phyloP scores from a whole-genome alignment of 1,140 invertebrate genomes.

The Apolygus lucorum region DNA sequence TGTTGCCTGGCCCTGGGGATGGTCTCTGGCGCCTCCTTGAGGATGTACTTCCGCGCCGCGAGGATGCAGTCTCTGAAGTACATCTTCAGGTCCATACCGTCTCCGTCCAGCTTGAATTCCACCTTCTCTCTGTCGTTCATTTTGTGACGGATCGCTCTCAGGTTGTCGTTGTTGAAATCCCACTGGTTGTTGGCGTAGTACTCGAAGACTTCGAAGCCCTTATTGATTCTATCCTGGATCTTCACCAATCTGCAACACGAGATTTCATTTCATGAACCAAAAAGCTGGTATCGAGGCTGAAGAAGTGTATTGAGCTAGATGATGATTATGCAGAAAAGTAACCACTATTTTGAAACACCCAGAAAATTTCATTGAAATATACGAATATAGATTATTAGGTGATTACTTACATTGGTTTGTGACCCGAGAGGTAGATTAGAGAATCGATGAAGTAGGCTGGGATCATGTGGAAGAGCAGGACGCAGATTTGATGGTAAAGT shows the following conservation, averaged over 20 bases:
- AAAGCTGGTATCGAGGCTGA: no score
- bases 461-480: conserved; percentile 72
- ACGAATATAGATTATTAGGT: no score
- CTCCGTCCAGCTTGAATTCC: conserved; percentile 59
- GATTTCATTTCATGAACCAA: no score
- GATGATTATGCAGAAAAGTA: no score
- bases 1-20: conserved; percentile 68
- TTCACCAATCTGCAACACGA: conserved; percentile 51
- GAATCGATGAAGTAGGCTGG: conserved; percentile 74
- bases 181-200: conserved; percentile 79
- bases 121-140: conserved; percentile 54
- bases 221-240: conserved; percentile 64
- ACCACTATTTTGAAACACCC: not conserved
- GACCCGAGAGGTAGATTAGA: conserved; percentile 61
- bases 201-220: conserved; percentile 76
- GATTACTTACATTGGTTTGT: conserved; percentile 70
- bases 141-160: conserved; percentile 46
- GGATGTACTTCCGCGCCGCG: conserved; percentile 62
- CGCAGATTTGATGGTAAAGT: conserved; percentile 64
- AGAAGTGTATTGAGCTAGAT: no score
- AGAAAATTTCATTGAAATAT: no score
- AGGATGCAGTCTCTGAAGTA: conserved; percentile 66
- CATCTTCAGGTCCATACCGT: conserved; percentile 56
- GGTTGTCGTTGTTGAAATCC: conserved; percentile 63
- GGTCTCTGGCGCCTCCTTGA: conserved; percentile 75